phyloP scores from a whole-genome alignment of 2,888 invertebrate species.

The Pardosa pseudoannulata region DNA sequence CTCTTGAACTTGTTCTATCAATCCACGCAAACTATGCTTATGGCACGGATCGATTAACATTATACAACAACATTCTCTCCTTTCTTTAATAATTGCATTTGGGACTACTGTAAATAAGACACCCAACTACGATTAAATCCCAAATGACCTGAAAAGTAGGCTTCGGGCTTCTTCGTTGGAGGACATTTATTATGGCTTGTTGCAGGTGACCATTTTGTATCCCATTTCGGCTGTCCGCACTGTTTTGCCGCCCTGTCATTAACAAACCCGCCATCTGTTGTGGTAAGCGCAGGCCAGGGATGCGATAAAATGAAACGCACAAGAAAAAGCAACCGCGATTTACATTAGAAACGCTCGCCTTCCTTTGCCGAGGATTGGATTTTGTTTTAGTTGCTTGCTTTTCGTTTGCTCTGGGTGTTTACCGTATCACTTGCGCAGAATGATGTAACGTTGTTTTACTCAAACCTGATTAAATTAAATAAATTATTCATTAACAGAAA shows the following conservation, averaged over 20 bases:
- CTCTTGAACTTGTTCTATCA: neutral
- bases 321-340: neutral
- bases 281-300: neutral
- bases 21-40: neutral
- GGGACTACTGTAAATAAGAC: neutral
- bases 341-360: neutral
- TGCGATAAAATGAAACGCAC: neutral
- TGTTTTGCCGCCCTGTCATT: neutral
- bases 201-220: slow-evolving; percentile 6
- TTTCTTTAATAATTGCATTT: neutral
- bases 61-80: neutral
- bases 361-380: neutral
- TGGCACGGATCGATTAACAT: neutral
- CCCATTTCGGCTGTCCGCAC: neutral
- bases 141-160: slow-evolving; percentile 12
- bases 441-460: too few relatives aligned
- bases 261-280: neutral
- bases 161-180: neutral
- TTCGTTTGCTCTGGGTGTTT: neutral
- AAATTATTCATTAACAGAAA: too few relatives aligned
- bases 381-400: too few relatives aligned
- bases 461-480: too few relatives aligned
- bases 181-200: slow-evolving; percentile 8
- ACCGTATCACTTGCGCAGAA: neutral
- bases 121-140: neutral